phyloP scores from a whole-genome alignment of 2,797 vertebrate genomes.

The Trachops cirrhosus region DNA sequence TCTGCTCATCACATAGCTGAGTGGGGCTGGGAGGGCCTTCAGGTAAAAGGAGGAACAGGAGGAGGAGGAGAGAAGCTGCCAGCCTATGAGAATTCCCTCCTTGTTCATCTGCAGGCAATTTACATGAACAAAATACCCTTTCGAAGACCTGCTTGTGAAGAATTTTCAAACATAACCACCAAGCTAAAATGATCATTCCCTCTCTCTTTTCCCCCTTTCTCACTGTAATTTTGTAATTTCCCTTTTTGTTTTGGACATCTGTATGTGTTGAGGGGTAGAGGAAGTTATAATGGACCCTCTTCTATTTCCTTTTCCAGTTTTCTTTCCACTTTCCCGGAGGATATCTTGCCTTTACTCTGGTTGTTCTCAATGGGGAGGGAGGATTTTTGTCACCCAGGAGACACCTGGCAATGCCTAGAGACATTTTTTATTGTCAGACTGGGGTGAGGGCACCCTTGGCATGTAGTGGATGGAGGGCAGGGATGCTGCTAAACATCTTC shows the following conservation, averaged over 20 bases:
- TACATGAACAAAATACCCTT: neutral
- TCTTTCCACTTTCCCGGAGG: neutral
- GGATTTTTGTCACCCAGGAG: neutral
- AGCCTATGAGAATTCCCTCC: neutral
- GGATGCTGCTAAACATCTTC: neutral
- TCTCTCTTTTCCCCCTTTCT: neutral
- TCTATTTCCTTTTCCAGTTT: neutral
- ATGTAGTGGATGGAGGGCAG: neutral
- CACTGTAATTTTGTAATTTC: neutral
- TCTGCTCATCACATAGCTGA: neutral
- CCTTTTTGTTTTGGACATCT: neutral
- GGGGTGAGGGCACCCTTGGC: neutral
- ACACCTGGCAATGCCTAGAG: neutral
- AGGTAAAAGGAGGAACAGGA: too few species aligned
- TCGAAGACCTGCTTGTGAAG: neutral
- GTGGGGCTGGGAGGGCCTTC: too few species aligned
- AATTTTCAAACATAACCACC: neutral
- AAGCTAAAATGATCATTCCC: neutral
- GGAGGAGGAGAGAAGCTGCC: too few species aligned
- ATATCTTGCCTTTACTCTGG: neutral
- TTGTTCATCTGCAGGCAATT: neutral
- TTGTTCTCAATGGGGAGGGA: neutral
- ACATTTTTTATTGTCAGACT: neutral
- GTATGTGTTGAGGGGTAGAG: rapidly evolving
- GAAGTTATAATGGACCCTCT: too few species aligned